Conservation (phyloP, 2,888 invertebrate genomes). For the Rhagium mordax region DNA sequence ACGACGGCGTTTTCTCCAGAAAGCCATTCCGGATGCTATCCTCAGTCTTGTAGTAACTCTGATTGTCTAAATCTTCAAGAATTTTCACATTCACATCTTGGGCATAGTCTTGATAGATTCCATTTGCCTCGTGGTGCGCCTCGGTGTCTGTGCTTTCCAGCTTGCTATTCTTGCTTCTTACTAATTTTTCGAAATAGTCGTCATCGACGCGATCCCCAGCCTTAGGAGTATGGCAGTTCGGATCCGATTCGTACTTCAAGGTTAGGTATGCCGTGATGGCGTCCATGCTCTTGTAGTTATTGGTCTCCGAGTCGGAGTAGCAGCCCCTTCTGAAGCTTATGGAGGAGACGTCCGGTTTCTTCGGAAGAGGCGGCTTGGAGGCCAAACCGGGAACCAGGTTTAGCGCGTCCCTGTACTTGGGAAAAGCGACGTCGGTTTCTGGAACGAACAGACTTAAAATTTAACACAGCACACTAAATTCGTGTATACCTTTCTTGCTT, state of each 20-base stretch:
- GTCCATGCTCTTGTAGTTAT: conserved; percentile 38
- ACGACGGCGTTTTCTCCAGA: background rate
- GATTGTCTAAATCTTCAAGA: background rate
- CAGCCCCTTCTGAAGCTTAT: conserved; percentile 14
- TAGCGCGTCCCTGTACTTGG: conserved; percentile 25
- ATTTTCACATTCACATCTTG: background rate
- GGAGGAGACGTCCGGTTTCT: conserved; percentile 52
- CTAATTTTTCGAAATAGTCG: conserved; percentile 39
- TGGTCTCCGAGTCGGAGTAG: conserved; percentile 17
- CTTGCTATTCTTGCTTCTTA: conserved; percentile 29
- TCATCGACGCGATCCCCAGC: conserved; percentile 30
- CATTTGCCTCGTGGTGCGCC: no score
- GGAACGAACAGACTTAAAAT: background rate
- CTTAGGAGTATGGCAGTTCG: background rate
- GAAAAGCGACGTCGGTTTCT: background rate
- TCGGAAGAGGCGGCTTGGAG: conserved; percentile 67
- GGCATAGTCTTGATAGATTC: background rate
- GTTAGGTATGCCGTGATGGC: conserved; percentile 59
- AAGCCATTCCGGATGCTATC: background rate
- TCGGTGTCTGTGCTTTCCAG: background rate
- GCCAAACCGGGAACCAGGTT: conserved; percentile 63
- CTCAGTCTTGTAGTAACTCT: background rate
- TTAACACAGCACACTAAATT: background rate
- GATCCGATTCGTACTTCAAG: conserved; percentile 53
- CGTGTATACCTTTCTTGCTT: background rate